Percentiles rank a stretch among this genome's conserved stretches.
phyloP scores from a whole-genome alignment of 2,797 vertebrate genomes.

The Margarornis squamiger region DNA sequence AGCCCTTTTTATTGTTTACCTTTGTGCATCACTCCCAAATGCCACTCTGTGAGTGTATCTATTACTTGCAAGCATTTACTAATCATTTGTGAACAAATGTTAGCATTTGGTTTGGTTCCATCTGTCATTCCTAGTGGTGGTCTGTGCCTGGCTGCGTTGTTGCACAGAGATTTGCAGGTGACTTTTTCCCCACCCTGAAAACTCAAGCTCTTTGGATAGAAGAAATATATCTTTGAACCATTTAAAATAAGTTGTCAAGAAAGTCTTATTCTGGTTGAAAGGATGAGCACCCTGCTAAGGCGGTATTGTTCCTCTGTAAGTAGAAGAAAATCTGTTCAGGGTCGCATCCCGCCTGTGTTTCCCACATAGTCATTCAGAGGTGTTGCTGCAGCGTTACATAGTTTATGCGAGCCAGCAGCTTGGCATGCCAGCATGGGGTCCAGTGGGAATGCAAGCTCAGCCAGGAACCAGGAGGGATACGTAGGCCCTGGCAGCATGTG shows the following conservation, averaged over 20 bases:
- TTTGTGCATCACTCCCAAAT: constrained; percentile 42
- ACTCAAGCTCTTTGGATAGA: neutral
- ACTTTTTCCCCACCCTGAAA: constrained; percentile 1
- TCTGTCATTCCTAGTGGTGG: neutral
- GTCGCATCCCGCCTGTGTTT: neutral
- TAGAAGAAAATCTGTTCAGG: neutral
- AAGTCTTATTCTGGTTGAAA: neutral
- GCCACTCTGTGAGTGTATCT: constrained; percentile 1
- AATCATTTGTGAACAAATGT: constrained; percentile 55
- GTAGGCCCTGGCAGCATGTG: neutral
- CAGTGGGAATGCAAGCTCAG: neutral
- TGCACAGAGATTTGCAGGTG: neutral
- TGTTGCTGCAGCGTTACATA: neutral
- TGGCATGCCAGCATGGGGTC: neutral
- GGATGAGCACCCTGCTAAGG: neutral
- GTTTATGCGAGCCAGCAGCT: neutral
- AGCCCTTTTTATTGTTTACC: neutral
- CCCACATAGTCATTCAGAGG: neutral
- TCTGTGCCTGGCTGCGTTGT: constrained; percentile 33
- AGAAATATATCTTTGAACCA: neutral
- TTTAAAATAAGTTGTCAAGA: neutral
- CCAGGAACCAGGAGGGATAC: neutral
- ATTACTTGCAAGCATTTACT: constrained; percentile 49
- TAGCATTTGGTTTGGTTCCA: constrained; percentile 49
- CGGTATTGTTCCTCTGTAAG: neutral